Conservation (phyloP, 1,140 invertebrate species). For the Leptinotarsa undecemlineata region DNA sequence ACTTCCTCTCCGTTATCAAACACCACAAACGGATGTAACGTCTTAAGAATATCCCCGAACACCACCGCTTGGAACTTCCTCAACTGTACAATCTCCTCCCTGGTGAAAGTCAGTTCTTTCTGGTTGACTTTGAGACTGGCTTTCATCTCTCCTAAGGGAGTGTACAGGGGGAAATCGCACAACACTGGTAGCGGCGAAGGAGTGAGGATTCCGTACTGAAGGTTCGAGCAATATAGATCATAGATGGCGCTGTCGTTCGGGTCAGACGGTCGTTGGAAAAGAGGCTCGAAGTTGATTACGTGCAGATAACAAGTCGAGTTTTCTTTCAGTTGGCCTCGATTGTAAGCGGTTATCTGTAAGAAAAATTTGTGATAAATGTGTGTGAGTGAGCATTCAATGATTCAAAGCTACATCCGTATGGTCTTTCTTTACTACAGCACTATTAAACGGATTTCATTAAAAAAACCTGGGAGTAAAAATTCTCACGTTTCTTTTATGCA, state of each 20-base stretch:
- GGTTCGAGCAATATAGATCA: slow-evolving; percentile 42
- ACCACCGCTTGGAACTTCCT: slow-evolving; percentile 63
- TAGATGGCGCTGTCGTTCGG: slow-evolving; percentile 34
- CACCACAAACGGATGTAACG: slow-evolving; percentile 79
- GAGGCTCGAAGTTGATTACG: slow-evolving; percentile 45
- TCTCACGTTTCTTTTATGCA: slow-evolving; percentile 43
- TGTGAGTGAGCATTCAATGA: too few relatives aligned
- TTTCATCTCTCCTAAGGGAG: slow-evolving; percentile 77
- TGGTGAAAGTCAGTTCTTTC: slow-evolving; percentile 58
- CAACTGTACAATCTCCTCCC: slow-evolving; percentile 61
- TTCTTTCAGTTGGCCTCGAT: slow-evolving; percentile 21
- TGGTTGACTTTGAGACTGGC: slow-evolving; percentile 65
- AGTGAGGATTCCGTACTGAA: slow-evolving; percentile 65
- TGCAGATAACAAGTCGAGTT: slow-evolving; percentile 45
- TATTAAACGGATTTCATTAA: too few relatives aligned
- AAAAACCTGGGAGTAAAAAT: too few relatives aligned
- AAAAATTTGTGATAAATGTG: not conserved
- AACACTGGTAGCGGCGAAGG: slow-evolving; percentile 61
- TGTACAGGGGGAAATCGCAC: slow-evolving; percentile 82
- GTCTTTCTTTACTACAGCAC: too few relatives aligned
- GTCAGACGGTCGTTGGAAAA: slow-evolving; percentile 36
- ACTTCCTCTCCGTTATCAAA: slow-evolving; percentile 66
- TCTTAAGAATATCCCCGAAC: slow-evolving; percentile 73
- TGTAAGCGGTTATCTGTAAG: slow-evolving; percentile 29
- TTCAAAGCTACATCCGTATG: too few relatives aligned